Conservation (phyloP, 2,797 vertebrate species). For the Molossus alvarezi region DNA sequence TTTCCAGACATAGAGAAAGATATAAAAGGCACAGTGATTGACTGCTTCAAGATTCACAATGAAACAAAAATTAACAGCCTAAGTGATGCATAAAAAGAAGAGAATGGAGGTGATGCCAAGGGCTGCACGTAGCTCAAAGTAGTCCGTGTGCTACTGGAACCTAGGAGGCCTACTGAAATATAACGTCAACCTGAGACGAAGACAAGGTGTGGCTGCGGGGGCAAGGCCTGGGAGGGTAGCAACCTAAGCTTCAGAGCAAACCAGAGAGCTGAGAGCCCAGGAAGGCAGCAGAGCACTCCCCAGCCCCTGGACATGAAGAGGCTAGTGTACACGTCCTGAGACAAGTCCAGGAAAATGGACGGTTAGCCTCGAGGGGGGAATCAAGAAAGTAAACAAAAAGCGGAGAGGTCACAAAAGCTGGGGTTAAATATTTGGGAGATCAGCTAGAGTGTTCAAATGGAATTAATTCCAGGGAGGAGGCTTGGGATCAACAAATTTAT, state of each 20-base stretch:
- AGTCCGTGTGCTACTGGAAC: not conserved
- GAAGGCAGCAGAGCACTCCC: not conserved
- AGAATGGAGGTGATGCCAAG: not conserved
- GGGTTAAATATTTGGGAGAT: not conserved
- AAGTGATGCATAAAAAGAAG: not conserved
- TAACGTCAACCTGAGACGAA: not conserved
- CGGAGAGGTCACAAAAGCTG: not conserved
- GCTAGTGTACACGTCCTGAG: not conserved
- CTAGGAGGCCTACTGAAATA: not conserved
- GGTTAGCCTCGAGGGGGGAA: not conserved
- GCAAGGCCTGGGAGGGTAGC: not conserved
- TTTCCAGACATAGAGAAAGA: not conserved
- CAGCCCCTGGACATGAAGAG: not conserved
- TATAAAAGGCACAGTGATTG: not conserved
- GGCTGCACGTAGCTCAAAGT: not conserved
- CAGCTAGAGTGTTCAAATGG: not conserved
- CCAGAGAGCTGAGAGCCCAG: not conserved
- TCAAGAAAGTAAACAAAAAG: not conserved
- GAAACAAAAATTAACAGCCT: conserved; percentile 2
- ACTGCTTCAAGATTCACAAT: not conserved
- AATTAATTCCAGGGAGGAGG: not conserved
- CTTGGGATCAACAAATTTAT: not conserved
- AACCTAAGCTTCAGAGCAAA: not conserved
- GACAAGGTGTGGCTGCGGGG: not conserved
- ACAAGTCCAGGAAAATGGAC: not conserved